Evolutionary conservation across 2,113 vertebrate genomes (phyloP).

Genomic region (Acanthisitta chloris): DNA sequence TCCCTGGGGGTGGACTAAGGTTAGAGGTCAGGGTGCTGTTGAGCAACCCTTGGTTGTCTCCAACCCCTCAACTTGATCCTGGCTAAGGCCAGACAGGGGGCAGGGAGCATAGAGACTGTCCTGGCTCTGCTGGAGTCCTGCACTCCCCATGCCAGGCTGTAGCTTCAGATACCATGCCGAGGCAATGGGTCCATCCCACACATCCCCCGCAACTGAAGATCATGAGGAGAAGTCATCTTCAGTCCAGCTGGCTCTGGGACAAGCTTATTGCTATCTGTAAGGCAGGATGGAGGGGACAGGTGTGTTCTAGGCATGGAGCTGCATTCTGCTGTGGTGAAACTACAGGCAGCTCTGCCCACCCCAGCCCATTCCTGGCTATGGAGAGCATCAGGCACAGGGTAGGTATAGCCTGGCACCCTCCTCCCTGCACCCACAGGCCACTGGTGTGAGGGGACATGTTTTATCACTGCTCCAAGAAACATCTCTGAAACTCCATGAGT

Average conservation of each 20-base stretch:
- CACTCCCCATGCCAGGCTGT: background rate
- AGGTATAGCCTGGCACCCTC: background rate
- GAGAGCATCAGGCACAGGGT: background rate
- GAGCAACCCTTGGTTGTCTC: background rate
- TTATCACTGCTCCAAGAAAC: background rate
- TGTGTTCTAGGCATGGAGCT: background rate
- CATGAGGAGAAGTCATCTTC: background rate
- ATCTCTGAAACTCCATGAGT: background rate
- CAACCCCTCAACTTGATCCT: background rate
- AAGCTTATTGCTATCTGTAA: background rate
- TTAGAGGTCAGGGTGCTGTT: background rate
- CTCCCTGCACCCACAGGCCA: background rate
- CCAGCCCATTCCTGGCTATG: accelerated
- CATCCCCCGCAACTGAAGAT: background rate
- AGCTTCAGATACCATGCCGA: background rate
- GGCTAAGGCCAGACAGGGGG: background rate
- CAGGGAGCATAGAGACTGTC: background rate
- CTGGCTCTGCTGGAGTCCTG: accelerated
- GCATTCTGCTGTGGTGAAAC: background rate
- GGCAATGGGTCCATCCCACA: background rate
- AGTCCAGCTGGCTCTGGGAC: background rate
- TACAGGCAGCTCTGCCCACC: background rate
- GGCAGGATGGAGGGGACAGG: background rate
- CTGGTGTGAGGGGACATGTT: accelerated
- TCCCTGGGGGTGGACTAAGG: background rate